Conservation (phyloP, 1,140 invertebrate genomes). For the Drosophila athabasca region DNA sequence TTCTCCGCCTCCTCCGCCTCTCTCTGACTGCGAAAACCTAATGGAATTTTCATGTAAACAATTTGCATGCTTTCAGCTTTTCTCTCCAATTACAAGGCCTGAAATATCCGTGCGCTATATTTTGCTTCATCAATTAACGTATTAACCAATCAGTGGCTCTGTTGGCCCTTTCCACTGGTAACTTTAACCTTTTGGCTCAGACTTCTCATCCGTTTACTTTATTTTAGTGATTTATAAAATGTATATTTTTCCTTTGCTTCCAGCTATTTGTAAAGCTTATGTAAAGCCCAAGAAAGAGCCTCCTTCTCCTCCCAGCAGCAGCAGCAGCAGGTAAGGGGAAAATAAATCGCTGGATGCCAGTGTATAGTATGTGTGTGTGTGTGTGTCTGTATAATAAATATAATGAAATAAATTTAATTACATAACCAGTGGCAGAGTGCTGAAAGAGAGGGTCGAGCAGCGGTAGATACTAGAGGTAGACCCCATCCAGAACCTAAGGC, state of each 20-base stretch:
- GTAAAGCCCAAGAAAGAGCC: slow-evolving; percentile 12
- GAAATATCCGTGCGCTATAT: neutral
- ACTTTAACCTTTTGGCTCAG: neutral
- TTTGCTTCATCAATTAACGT: slow-evolving; percentile 61
- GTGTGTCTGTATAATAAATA: slow-evolving; percentile 9
- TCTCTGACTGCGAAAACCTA: slow-evolving; percentile 42
- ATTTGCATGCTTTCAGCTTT: slow-evolving; percentile 50
- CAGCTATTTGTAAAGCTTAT: slow-evolving; percentile 32
- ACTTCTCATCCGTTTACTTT: neutral
- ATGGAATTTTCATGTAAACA: slow-evolving; percentile 67
- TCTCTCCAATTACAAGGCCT: neutral
- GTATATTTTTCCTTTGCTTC: slow-evolving; percentile 16
- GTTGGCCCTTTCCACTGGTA: too few species aligned
- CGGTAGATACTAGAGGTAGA: too few species aligned
- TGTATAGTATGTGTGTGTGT: neutral
- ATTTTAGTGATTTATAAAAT: slow-evolving; percentile 18
- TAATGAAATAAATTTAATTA: slow-evolving; percentile 46
- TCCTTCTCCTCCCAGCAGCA: too few species aligned
- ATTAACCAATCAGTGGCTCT: slow-evolving; percentile 30
- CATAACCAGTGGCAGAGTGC: slow-evolving; percentile 20
- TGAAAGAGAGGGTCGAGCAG: slow-evolving; percentile 11
- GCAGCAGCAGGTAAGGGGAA: neutral
- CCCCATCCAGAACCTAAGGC: too few species aligned
- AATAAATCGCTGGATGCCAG: slow-evolving; percentile 12
- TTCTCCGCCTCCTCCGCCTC: slow-evolving; percentile 9